Conservation (phyloP, 2,888 invertebrate genomes). For the Tubiluchus corallicola region DNA sequence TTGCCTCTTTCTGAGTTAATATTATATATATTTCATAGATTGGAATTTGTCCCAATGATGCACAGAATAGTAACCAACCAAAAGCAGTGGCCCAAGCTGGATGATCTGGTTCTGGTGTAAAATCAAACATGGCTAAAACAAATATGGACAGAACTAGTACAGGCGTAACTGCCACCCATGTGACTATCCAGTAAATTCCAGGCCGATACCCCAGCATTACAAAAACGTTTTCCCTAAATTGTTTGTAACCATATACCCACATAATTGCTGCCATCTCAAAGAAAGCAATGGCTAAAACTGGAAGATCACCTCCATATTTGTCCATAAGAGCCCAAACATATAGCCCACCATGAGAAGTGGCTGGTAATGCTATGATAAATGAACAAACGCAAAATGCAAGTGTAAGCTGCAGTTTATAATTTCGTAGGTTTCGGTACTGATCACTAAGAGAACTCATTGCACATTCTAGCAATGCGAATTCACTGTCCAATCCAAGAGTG, state of each 20-base stretch:
- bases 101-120: no score
- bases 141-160: slow-evolving; percentile 46
- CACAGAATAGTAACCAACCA: no score
- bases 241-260: slow-evolving; percentile 64
- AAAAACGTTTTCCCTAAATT: slow-evolving; percentile 41
- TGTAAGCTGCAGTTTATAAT: no score
- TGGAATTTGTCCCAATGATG: no score
- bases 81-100: no score
- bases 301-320: slow-evolving; percentile 42
- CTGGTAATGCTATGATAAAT: no score
- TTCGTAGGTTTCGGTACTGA: no score
- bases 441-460: slow-evolving; percentile 27
- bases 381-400: no score
- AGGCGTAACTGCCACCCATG: slow-evolving; percentile 52
- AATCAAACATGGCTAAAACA: no score
- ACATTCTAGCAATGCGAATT: slow-evolving; percentile 26
- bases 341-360: slow-evolving; percentile 52
- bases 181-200: slow-evolving; percentile 43
- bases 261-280: slow-evolving; percentile 46
- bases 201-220: slow-evolving; percentile 49
- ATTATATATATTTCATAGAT: no score
- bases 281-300: slow-evolving; percentile 46
- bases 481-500: slow-evolving; percentile 25
- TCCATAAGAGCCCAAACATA: slow-evolving; percentile 51
- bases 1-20: no score